A percentile compares a stretch with the other conserved stretches of the same genome.
Conservation (phyloP, 2,113 vertebrate species). For the Petroica traversi region DNA sequence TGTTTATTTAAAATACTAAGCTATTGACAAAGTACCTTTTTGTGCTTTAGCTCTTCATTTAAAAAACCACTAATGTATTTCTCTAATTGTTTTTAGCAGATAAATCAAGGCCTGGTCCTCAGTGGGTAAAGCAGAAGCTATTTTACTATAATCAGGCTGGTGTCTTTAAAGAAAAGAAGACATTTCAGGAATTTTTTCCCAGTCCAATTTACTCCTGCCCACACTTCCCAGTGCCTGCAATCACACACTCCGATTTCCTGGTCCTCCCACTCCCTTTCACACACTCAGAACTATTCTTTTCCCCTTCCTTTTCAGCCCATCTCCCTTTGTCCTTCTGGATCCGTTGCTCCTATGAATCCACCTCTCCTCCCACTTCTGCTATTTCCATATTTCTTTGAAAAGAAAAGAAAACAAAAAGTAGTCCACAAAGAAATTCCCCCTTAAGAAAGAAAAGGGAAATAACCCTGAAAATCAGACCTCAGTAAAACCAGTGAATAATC, state of each 20-base stretch:
- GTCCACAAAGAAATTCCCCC: neutral
- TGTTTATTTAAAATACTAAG: neutral
- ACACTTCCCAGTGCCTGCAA: neutral
- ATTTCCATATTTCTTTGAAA: neutral
- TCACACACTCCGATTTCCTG: neutral
- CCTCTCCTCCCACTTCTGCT: neutral
- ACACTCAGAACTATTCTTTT: neutral
- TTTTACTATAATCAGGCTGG: neutral
- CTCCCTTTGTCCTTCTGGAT: conserved; percentile 9
- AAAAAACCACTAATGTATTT: neutral
- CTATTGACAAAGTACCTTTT: neutral
- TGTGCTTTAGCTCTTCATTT: neutral
- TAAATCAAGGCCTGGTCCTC: neutral
- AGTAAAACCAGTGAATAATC: neutral
- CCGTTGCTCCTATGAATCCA: neutral
- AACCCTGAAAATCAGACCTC: neutral
- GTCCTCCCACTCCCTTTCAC: conserved; percentile 8
- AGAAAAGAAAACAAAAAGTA: neutral
- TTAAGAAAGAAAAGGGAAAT: neutral
- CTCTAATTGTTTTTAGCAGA: neutral
- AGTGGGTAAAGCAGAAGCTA: neutral
- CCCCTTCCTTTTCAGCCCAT: neutral
- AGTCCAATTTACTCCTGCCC: neutral
- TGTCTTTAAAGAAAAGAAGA: neutral
- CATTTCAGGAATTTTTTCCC: neutral